Evolutionary conservation across 2,113 vertebrate genomes (phyloP), one percentile per base, ranked within the genome.

Genomic region (Pygoscelis adeliae): DNA sequence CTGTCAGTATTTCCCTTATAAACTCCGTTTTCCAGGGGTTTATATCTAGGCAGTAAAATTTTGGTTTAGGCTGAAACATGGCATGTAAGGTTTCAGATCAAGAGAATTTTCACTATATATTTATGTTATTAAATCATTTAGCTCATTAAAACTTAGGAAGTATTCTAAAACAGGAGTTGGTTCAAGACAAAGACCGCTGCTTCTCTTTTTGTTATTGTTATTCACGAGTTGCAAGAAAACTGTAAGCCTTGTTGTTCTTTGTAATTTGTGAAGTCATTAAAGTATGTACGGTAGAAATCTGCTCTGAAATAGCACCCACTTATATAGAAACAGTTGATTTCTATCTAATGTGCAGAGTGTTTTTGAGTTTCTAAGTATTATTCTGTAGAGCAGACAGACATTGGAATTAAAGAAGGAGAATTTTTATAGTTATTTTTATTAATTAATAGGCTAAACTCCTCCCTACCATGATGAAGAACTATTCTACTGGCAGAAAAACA

Each of bases 1-100:
- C 96, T 95, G 73, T 32, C 80, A 38, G 90, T 62, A 91, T 96
- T 93, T 98, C 83, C 80, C 79, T 89, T 30, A 78, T 66, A 81
- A 88, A 50, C 79, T 86, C 94, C 38, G 7, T 87, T 95, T 93
- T 83, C 90, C 92, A 84, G 89, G 83, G 56, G 1, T 74, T 95
- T 91, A 30, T 86, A 66, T 78, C 94, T 93, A 77, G 95, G 59
- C 87, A 83, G 25, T 63, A 11, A 4, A 65, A 81, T 74, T 93
- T 91, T 44, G 78, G 29, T 65, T 72, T 44, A 59, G 78, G 40
- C 79, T 95, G 90, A 82, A 80, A 79, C 53, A 10, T 29, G 62
- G 47, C 85, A 32, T 22, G 26, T 81, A 21, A 90, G 83, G 61
- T 77, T 92, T 93, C 70, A 89, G 66, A 92, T 65, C 36, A 34